Evolutionary conservation across 2,888 invertebrate genomes (phyloP).

Genomic region (Athalia rosae): DNA sequence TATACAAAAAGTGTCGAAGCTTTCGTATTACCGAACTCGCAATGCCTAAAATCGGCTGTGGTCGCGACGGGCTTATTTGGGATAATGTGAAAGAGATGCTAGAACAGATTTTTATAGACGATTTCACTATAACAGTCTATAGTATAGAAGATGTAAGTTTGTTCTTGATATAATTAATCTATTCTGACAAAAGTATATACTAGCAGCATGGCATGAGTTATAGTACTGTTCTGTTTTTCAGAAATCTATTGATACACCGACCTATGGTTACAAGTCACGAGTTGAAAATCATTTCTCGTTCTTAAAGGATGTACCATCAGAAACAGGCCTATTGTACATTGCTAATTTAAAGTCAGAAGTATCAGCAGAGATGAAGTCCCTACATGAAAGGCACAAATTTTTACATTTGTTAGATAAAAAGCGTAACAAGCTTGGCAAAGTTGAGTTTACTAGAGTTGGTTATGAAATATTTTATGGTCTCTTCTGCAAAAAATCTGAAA

Average conservation of each 20-base stretch:
- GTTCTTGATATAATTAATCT: neutral
- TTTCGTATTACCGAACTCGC: constrained; percentile 76
- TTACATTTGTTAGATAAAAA: constrained; percentile 42
- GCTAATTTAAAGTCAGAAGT: constrained; percentile 61
- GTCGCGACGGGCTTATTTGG: constrained; percentile 81
- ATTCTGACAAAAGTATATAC: neutral
- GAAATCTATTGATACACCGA: neutral
- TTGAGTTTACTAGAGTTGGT: constrained; percentile 53
- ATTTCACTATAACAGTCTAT: constrained; percentile 75
- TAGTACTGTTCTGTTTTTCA: neutral
- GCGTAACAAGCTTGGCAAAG: constrained; percentile 57
- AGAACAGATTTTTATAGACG: constrained; percentile 74
- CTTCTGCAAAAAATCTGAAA: constrained; percentile 55
- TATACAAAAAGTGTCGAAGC: constrained; percentile 52
- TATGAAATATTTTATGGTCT: constrained; percentile 59
- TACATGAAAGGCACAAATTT: constrained; percentile 15
- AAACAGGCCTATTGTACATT: constrained; percentile 68
- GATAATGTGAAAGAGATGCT: constrained; percentile 75
- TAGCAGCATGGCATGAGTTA: neutral
- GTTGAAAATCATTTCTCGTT: neutral
- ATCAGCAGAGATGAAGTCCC: constrained; percentile 55
- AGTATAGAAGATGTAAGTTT: constrained; percentile 70
- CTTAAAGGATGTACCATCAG: constrained; percentile 57
- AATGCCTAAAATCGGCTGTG: constrained; percentile 81
- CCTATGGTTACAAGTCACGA: neutral